phyloP scores from a whole-genome alignment of 1,140 invertebrate genomes.

The Drosophila micromelanica region DNA sequence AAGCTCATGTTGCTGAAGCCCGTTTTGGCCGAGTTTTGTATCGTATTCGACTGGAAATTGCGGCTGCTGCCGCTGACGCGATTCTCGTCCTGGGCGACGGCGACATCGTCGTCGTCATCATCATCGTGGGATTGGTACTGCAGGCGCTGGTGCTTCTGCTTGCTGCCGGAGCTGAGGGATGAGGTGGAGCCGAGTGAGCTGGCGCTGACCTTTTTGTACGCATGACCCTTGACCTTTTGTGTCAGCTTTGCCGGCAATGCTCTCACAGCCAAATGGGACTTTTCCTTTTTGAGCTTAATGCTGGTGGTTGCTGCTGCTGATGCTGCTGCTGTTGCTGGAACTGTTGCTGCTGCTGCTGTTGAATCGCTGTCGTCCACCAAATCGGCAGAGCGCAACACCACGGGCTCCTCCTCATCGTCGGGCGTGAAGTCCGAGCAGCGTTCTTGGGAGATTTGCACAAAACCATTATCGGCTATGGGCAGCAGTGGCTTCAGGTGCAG shows the following conservation, averaged over 20 bases:
- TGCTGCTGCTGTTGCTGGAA: constrained; percentile 15
- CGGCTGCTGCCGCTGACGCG: constrained; percentile 45
- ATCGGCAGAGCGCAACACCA: constrained; percentile 72
- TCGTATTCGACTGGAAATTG: constrained; percentile 81
- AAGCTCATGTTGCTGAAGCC: constrained; percentile 93
- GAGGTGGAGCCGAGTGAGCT: constrained; percentile 66
- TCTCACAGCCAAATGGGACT: constrained; percentile 79
- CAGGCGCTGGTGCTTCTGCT: constrained; percentile 77
- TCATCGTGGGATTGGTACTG: constrained; percentile 79
- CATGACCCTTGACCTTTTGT: constrained; percentile 80
- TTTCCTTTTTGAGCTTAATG: constrained; percentile 79
- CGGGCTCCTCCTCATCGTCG: constrained; percentile 83
- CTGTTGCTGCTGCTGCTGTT: background rate
- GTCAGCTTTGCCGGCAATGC: constrained; percentile 76
- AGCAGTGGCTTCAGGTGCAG: constrained; percentile 61
- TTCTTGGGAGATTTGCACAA: constrained; percentile 83
- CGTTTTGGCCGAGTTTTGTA: constrained; percentile 84
- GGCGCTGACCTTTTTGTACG: constrained; percentile 74
- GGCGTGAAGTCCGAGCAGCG: constrained; percentile 80
- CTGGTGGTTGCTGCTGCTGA: background rate
- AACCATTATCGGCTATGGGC: constrained; percentile 83
- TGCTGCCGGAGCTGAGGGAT: constrained; percentile 70
- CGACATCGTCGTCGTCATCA: constrained; percentile 62
- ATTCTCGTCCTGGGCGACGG: constrained; percentile 53
- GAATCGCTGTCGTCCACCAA: constrained; percentile 51